A percentile compares a stretch with the other conserved stretches of the same genome.
phyloP scores from a whole-genome alignment of 2,888 invertebrate genomes.

The Macrophya annulata region DNA sequence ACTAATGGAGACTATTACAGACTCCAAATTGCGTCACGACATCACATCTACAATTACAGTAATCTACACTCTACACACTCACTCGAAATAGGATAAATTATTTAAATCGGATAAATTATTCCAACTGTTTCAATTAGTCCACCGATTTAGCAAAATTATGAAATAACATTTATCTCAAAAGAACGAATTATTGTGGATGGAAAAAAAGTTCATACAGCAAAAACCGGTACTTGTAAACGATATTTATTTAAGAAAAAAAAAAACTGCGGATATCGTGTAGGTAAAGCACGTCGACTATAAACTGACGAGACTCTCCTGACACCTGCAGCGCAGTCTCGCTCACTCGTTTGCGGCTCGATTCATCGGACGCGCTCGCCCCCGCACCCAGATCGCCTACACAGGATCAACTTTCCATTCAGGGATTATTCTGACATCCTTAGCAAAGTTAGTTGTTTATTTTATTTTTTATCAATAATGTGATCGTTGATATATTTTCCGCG shows the following conservation, averaged over 20 bases:
- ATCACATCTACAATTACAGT: constrained; percentile 1
- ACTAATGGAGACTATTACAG: background rate
- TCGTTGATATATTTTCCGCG: constrained; percentile 1
- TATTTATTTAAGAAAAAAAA: background rate
- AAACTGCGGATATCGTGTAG: background rate
- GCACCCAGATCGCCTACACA: constrained; percentile 68
- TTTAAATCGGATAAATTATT: background rate
- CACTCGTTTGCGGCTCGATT: constrained; percentile 60
- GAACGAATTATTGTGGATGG: background rate
- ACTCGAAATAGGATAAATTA: background rate
- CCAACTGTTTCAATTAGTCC: background rate
- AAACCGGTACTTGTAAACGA: background rate
- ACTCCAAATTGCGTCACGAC: background rate
- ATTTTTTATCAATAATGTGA: background rate
- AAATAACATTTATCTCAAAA: background rate
- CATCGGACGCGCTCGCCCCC: constrained; percentile 66
- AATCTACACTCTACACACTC: background rate
- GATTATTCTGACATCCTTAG: constrained; percentile 54
- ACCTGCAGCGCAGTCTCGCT: constrained; percentile 62
- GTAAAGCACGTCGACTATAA: background rate
- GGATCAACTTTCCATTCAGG: constrained; percentile 70
- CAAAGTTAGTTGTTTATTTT: background rate
- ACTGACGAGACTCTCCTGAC: constrained; percentile 57
- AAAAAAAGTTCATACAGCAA: background rate
- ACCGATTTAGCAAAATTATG: background rate